Percentiles rank a stretch among this genome's conserved stretches.
Conservation (phyloP, 2,113 vertebrate species). For the Labeo catla region DNA sequence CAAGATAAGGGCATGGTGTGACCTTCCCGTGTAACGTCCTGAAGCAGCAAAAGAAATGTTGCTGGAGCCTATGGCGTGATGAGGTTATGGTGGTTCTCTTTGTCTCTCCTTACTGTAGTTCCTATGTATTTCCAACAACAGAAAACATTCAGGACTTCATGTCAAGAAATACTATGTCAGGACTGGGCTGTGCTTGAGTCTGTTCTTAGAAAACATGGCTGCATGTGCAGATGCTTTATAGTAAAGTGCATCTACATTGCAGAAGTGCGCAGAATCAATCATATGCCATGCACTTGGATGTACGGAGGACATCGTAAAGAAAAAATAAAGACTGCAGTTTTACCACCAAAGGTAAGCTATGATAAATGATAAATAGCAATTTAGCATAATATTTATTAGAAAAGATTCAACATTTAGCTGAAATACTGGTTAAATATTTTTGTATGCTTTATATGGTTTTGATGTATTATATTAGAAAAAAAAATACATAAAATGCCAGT, state of each 20-base stretch:
- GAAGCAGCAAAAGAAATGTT: neutral
- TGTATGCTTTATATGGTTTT: neutral
- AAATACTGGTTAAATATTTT: neutral
- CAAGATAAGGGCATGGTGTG: neutral
- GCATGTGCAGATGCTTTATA: constrained; percentile 28
- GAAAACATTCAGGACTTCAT: neutral
- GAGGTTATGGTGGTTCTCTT: constrained; percentile 18
- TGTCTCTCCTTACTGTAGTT: constrained; percentile 15
- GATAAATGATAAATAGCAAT: neutral
- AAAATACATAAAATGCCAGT: neutral
- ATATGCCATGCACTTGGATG: constrained; percentile 14
- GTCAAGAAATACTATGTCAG: neutral
- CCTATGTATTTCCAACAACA: neutral
- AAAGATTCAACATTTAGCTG: neutral
- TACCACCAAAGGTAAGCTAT: constrained; percentile 17
- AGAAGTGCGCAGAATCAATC: neutral
- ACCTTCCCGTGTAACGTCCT: neutral
- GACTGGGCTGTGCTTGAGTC: neutral
- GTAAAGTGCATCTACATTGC: constrained; percentile 20
- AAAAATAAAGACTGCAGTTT: neutral
- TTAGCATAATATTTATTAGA: neutral
- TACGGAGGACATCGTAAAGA: neutral
- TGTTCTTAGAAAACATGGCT: constrained; percentile 8
- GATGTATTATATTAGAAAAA: neutral
- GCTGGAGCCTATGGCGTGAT: constrained; percentile 29